Base-by-base conservation (phyloP, 2,113 vertebrate species). In the Hippocampus guttulatus region DNA sequence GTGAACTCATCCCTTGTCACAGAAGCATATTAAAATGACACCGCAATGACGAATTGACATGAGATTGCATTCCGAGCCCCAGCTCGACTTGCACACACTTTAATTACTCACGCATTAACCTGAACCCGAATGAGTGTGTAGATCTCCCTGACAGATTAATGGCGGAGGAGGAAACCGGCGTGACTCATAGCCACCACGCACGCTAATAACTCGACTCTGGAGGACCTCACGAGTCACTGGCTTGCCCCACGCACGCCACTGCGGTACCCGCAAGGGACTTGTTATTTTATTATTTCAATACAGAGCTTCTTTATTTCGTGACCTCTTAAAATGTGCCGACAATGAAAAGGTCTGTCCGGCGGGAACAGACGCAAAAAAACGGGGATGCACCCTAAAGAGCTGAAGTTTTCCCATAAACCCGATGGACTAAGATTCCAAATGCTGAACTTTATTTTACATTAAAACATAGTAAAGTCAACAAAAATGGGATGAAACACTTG, bases 91-190 rank as follows among this genome's bases (percentile, higher is more conserved):
- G 81, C 51, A 70, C 73, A 60, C 69, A 77, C 62, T 20, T 27
- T 75, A 84, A 85, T 84, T 86, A 84, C 76, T 76, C 67, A 81
- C 10, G 64, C 73, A 84, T 84, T 80, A 86, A 86, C 85, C 72
- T 25, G 58, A 80, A 71, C 30, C 75, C 70, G 71, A 81, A 81
- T 75, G 76, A 81, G 71, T 68, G 83, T 81, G 78, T 89, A 85
- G 74, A 79, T 89, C 78, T 85, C 79, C 83, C 61, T 82, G 79
- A 84, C 75, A 81, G 74, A 79, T 78, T 84, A 87, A 85, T 86
- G 81, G 85, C 68, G 7, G 57, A 67, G 79, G 60, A 75, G 68
- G 79, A 86, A 86, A 84, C 81, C 79, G 80, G 69, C 49, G 67
- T 90, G 85, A 90, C 80, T 90, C 85, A 87, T 70, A 75, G 30